These are phyloP conservation scores for Meloidogyne hapla DNA, from an alignment of 1,140 invertebrate species.

Conservation along the genomic window DNA sequence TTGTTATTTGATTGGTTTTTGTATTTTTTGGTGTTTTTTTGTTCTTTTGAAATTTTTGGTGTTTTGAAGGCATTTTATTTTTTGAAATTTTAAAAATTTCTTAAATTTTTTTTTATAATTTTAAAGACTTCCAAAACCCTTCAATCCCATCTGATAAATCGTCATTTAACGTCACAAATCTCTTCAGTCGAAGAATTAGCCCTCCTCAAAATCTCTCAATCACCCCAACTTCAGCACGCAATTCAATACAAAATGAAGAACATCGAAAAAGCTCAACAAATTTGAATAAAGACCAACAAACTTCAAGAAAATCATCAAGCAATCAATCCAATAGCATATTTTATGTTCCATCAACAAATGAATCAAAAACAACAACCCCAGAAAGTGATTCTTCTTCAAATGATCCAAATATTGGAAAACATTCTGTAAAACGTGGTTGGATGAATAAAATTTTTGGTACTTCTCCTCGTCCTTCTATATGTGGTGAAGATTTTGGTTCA, in stretches of 20 bases:
- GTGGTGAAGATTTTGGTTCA: neutral
- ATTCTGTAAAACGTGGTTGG: neutral
- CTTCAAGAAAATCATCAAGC: neutral
- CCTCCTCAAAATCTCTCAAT: neutral
- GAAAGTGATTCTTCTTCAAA: neutral
- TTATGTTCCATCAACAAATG: neutral
- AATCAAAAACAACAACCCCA: neutral
- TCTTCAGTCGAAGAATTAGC: neutral
- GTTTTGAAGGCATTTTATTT: no score
- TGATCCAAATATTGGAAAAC: neutral
- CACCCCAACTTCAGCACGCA: neutral
- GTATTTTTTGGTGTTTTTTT: neutral
- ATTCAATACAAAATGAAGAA: neutral
- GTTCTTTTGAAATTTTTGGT: neutral
- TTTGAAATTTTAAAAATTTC: no score
- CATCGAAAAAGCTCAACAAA: neutral
- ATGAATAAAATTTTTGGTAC: conserved; percentile 3
- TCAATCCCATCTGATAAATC: neutral
- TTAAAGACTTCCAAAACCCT: neutral
- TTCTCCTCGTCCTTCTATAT: neutral
- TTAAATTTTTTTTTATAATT: neutral
- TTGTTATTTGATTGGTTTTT: neutral
- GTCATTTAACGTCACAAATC: neutral
- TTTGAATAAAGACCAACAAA: neutral
- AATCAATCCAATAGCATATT: neutral